Base-by-base conservation (phyloP, 2,888 invertebrate genomes). In the Anthoptus insignis region DNA sequence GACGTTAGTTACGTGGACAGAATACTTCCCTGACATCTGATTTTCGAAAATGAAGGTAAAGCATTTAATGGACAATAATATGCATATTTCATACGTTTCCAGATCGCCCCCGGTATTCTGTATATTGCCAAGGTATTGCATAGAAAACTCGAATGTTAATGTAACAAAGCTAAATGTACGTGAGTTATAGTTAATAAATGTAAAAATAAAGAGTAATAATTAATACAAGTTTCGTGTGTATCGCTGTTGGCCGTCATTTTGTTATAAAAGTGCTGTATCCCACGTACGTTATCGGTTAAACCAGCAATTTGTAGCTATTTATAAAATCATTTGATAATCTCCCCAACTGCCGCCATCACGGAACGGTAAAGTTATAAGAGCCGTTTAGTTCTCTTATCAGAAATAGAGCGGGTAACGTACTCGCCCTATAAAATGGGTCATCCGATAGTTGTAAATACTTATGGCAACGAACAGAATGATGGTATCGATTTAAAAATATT, bases 371-470 rank as follows among this genome's bases (percentile, higher is more conserved):
- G 37, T 37, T 34, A 47, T 59, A 24, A 54, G 34, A 61, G 61
- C 19, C 13, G 45, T 61, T 61, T 56, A 47, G 54, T 56, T 47
- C 53, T 65, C 14, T 56, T 67, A 65, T 49, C 64, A 60, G 64
- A 65, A 64, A 67, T 67, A 60, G 60, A 65, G 60, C 65, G 39
- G 39, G 61, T 63, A 57, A 64, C 67, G 49, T 53, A 53, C 57
- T 59, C 54, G 21, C 47, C 50, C n/a, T n/a, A 54, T 60, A 29
- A 69, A 67, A 67, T 69, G 53, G 69, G 69, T 69, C 66, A 69
- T 50, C 67, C 50, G 60, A 54, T 52, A 27, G 27, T 52, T 29
- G 39, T 37, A 50, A 52, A 60, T 59, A 52, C 39, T 27, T 37
- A 37, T 52, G 29, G 39, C 14, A 52, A 49, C 29, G 29, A 14